Base-by-base conservation (phyloP, 2,888 invertebrate species). In the Syrista parreyssii region DNA sequence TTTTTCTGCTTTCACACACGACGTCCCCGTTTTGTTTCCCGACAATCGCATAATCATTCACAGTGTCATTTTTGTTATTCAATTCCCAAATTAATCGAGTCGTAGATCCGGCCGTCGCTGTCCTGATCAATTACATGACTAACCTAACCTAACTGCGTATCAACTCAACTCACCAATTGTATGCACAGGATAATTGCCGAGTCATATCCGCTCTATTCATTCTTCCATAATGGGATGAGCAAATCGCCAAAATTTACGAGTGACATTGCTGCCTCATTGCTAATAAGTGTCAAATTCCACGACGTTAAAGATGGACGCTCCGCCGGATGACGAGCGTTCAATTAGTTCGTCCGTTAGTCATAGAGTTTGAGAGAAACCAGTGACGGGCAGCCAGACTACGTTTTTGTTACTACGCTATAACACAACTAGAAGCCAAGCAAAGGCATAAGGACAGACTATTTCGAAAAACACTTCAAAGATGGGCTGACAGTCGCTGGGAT, bases 241-340 rank as follows among this genome's bases (percentile, higher is more conserved):
- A 23, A 55, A 55, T 55, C 23, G 40, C 23, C 40, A 55, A 55
- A 55, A 55, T 55, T 55, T 55, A 55, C 40, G 40, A 55, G 40
- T 55, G 23, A 55, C 23, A 15, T 55, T 55, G 40, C 40, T 55
- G 40, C 40, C 40, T 23, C 40, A 0, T 23, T 55, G 23, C 40
- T 55, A 55, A 55, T 55, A 55, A 32, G 71, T 71, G 71, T 71
- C 31, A 71, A 71, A 71, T 71, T 71, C 71, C 71, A 15, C 12
- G 71, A 55, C 6, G 40, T 9, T 9, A 6, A 40, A 40, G 40
- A 55, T 9, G 40, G 40, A 55, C 40, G 40, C 23, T 23, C 1
- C 40, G 40, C 6, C 40, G 23, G 4, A 23, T 23, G 35, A 12
- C 35, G 40, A 55, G 9, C 40, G 40, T 55, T 71, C 71, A 3